Conservation (phyloP, 2,888 invertebrate genomes). For the Drosophila testacea region DNA sequence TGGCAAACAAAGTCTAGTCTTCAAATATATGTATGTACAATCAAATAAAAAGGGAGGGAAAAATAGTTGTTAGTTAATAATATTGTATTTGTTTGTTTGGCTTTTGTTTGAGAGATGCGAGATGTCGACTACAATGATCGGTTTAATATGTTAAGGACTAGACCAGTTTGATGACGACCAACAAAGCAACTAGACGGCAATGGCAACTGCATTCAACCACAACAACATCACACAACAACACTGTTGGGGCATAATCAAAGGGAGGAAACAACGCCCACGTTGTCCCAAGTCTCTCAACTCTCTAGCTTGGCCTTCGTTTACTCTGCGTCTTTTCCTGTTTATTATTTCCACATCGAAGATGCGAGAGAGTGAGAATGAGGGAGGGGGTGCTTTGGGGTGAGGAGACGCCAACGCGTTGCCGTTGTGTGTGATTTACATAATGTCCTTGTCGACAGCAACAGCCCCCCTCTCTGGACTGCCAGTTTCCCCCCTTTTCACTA, state of each 20-base stretch:
- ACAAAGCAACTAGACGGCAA: conserved; percentile 24
- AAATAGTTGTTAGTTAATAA: conserved; percentile 34
- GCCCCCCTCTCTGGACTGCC: conserved; percentile 13
- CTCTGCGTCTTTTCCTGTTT: conserved; percentile 65
- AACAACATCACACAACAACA: conserved; percentile 27
- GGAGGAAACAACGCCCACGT: conserved; percentile 44
- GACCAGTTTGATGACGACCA: conserved; percentile 30
- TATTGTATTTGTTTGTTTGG: conserved; percentile 44
- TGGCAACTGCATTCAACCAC: conserved; percentile 22
- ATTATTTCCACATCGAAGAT: conserved; percentile 62
- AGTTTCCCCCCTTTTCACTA: conserved; percentile 47
- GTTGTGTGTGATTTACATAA: conserved; percentile 78
- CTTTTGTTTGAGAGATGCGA: conserved; percentile 56
- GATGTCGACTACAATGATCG: conserved; percentile 84
- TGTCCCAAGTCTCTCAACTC: conserved; percentile 35
- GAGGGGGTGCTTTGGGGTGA: not conserved
- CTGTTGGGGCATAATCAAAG: conserved; percentile 52
- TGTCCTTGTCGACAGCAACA: conserved; percentile 77
- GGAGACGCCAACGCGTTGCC: conserved; percentile 51
- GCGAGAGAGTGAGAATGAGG: not conserved
- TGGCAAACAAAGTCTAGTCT: conserved; percentile 49
- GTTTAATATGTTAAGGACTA: conserved; percentile 82
- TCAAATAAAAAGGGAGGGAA: not conserved
- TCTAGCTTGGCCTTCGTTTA: conserved; percentile 59
- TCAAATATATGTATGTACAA: not conserved